Base-by-base conservation (phyloP, 1,140 invertebrate species). In the Solenopsis invicta region DNA sequence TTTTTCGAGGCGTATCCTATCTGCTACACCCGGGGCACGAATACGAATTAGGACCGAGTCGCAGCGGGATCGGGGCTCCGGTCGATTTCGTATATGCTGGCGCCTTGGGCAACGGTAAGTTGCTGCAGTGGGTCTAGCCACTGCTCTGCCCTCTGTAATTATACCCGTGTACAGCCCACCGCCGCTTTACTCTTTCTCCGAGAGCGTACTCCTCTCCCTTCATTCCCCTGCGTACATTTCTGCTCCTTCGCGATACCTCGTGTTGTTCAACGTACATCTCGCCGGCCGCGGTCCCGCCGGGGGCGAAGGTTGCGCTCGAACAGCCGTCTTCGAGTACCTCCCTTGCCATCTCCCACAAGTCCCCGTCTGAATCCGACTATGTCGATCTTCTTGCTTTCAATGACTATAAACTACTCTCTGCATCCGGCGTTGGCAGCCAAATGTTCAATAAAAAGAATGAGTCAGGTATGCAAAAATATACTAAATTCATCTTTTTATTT, bases 121-220 rank as follows among this genome's bases (percentile, higher is more conserved):
- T 92, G 92, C 91, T 91, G 88, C 86, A 89, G 91, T 85, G 89
- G 91, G 93, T 94, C 93, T 94, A 94, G 93, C 93, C 93, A 94
- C 93, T 88, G 93, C 92, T 92, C 89, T 92, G 88, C 85, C 90
- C 91, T 91, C 93, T 93, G 92, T 93, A 93, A 93, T 93, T 93
- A 93, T 93, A 92, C 82, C 29, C 92, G 85, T 91, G 91, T 84
- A 92, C 93, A 89, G 89, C 89, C 91, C 81, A 90, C 86, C 75
- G 67, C 54, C 76, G 91, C 86, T 87, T 88, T 89, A 75, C 89
- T 91, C 89, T 88, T 87, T 93, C 91, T 86, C 71, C 85, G 87
- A 78, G 66, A 89, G 71, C 84, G 72, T 89, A 86, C 77, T 88
- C 71, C 86, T 89, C 74, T 88, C 78, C 84, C 75, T 78, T 88